Conservation (phyloP, 1,140 invertebrate genomes). For the Babylonia areolata region DNA sequence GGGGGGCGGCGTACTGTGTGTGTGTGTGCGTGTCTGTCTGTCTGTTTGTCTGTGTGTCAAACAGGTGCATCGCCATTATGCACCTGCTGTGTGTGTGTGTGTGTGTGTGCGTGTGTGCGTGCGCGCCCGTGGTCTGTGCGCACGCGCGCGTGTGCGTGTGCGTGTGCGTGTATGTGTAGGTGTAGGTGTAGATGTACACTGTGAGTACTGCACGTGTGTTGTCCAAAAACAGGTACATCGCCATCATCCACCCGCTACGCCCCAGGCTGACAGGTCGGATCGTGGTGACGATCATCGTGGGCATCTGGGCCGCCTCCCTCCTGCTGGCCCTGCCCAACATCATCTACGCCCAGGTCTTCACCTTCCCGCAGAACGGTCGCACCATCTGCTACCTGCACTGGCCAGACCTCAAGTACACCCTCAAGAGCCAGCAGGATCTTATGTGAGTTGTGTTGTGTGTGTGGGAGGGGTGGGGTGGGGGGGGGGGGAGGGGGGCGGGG, state of each 20-base stretch:
- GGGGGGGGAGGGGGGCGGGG: neutral
- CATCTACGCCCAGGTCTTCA: slow-evolving; percentile 87
- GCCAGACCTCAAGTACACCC: slow-evolving; percentile 81
- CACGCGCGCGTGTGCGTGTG: neutral
- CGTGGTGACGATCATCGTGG: slow-evolving; percentile 85
- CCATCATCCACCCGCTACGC: slow-evolving; percentile 91
- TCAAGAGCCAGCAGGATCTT: slow-evolving; percentile 50
- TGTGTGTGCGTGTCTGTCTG: too few species aligned
- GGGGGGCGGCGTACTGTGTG: too few species aligned
- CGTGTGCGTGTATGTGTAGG: neutral
- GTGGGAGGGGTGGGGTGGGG: neutral
- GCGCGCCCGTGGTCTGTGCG: neutral
- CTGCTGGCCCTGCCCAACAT: slow-evolving; percentile 88
- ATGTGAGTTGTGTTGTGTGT: slow-evolving; percentile 54
- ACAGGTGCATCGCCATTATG: too few species aligned
- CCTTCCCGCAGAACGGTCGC: slow-evolving; percentile 77
- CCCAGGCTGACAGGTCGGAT: slow-evolving; percentile 88
- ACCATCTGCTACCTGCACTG: slow-evolving; percentile 86
- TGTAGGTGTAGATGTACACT: neutral
- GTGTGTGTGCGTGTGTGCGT: neutral
- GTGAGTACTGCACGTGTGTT: too few species aligned
- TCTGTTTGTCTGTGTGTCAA: too few species aligned
- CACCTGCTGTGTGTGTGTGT: neutral
- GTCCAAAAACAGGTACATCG: slow-evolving; percentile 95
- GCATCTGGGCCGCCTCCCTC: slow-evolving; percentile 89